phyloP scores from a whole-genome alignment of 2,888 invertebrate genomes.

The Heliconius ethilla region DNA sequence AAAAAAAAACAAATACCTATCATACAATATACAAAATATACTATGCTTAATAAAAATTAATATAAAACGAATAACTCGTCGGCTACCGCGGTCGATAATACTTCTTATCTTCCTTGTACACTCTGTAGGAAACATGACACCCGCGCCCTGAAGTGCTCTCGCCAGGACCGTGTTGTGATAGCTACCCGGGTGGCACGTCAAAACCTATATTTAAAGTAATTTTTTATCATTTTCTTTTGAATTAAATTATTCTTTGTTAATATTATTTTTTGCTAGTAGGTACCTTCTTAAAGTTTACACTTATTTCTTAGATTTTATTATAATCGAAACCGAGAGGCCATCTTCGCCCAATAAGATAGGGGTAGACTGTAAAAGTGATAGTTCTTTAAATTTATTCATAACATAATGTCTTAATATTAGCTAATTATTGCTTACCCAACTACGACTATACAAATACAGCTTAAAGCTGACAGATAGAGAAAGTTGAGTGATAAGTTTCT shows the following conservation, averaged over 20 bases:
- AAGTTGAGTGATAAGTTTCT: too few species aligned
- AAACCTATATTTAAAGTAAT: background rate
- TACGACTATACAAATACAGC: too few species aligned
- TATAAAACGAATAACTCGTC: background rate
- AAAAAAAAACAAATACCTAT: background rate
- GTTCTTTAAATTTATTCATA: too few species aligned
- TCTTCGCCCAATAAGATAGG: too few species aligned
- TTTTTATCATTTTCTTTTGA: background rate
- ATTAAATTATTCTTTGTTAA: background rate
- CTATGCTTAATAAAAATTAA: background rate
- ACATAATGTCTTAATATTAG: too few species aligned
- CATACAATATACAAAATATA: background rate
- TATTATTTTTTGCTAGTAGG: background rate
- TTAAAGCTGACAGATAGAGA: too few species aligned
- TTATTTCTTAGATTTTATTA: too few species aligned
- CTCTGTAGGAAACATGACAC: slow-evolving; percentile 10
- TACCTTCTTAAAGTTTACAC: background rate
- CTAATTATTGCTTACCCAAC: too few species aligned
- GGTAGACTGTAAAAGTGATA: too few species aligned
- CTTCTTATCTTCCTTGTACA: slow-evolving; percentile 9
- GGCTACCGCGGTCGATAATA: background rate
- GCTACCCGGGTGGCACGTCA: slow-evolving; percentile 10
- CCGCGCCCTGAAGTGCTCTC: slow-evolving; percentile 11
- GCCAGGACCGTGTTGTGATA: slow-evolving; percentile 16
- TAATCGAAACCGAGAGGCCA: too few species aligned